phyloP scores from a whole-genome alignment of 2,113 vertebrate species.

The Corydoras maculifer region DNA sequence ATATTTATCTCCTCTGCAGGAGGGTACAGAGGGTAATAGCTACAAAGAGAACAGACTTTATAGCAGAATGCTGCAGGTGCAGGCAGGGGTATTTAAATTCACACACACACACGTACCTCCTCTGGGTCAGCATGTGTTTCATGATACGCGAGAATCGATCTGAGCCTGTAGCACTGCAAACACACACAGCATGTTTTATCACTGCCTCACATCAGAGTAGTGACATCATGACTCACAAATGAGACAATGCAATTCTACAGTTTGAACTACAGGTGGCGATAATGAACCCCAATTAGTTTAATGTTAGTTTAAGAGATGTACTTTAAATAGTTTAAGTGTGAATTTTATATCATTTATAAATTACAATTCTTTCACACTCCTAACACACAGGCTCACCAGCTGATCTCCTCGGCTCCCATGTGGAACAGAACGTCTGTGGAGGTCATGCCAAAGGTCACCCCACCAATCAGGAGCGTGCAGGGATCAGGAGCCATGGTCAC shows the following conservation, averaged over 20 bases:
- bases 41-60: slow-evolving; percentile 41
- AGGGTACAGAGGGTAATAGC: slow-evolving; percentile 86
- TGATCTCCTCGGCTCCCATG: slow-evolving; percentile 89
- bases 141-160: slow-evolving; percentile 85
- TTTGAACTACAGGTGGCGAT: too few relatives aligned
- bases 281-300: too few relatives aligned
- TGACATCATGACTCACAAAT: too few relatives aligned
- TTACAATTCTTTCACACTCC: too few relatives aligned
- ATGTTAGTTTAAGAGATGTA: too few relatives aligned
- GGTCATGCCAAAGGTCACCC: slow-evolving; percentile 75
- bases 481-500: slow-evolving; percentile 82
- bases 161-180: slow-evolving; percentile 54
- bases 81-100: not conserved
- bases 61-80: too few relatives aligned
- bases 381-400: slow-evolving; percentile 62
- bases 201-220: too few relatives aligned
- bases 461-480: slow-evolving; percentile 77
- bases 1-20: slow-evolving; percentile 81
- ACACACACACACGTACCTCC: slow-evolving; percentile 64
- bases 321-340: too few relatives aligned
- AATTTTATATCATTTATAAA: not conserved
- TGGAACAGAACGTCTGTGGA: slow-evolving; percentile 87
- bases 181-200: too few relatives aligned
- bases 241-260: too few relatives aligned
- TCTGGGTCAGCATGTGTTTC: slow-evolving; percentile 83